Conservation (phyloP, 2,888 invertebrate genomes). For the Stegana nigrithorax region DNA sequence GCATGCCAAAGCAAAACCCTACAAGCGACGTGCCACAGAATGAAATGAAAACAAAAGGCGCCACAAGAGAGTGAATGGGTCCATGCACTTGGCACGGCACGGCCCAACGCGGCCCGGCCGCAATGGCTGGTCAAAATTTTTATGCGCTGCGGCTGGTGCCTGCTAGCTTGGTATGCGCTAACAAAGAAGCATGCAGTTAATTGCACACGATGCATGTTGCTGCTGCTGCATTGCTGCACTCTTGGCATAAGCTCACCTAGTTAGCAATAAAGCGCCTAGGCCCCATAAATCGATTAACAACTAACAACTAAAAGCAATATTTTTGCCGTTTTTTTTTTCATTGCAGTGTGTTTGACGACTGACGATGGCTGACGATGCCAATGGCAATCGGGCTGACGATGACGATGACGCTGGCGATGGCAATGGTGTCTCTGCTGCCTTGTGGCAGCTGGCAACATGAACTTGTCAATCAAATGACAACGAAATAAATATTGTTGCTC, state of each 20-base stretch:
- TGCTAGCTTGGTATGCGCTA: too few species aligned
- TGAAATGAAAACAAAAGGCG: constrained; percentile 4
- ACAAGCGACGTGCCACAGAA: constrained; percentile 35
- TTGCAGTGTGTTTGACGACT: constrained; percentile 5
- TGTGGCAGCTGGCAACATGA: constrained; percentile 6
- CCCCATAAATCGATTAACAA: neutral
- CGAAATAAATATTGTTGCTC: constrained; percentile 11
- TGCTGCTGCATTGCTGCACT: neutral
- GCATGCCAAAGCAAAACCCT: constrained; percentile 43
- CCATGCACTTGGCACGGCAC: too few species aligned
- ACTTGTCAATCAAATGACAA: constrained; percentile 21
- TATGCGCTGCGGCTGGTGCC: too few species aligned
- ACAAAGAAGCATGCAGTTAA: constrained; percentile 31
- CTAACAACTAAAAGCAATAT: neutral
- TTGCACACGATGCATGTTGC: neutral
- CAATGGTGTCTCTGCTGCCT: neutral
- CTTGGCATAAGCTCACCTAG: neutral
- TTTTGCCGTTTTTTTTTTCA: neutral
- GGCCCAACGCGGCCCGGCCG: too few species aligned
- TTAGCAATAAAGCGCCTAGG: neutral
- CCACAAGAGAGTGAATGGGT: neutral
- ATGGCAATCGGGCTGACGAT: neutral
- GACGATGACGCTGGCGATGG: neutral
- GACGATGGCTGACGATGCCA: neutral
- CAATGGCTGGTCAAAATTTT: too few species aligned